These are phyloP conservation scores for Dicentrarchus labrax DNA, from an alignment of 2,113 vertebrate species.

Conservation along the genomic window DNA sequence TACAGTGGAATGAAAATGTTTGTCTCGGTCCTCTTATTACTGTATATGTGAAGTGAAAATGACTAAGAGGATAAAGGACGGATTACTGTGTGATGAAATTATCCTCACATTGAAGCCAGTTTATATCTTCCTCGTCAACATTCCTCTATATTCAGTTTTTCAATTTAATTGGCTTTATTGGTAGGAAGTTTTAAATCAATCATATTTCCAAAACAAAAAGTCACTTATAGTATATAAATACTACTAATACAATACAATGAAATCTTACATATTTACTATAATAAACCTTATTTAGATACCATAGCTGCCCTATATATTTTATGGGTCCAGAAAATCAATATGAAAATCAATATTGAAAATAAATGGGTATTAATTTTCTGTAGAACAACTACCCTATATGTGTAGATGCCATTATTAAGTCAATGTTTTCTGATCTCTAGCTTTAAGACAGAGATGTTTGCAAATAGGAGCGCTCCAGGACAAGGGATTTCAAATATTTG, in stretches of 20 bases:
- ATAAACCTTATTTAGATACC: neutral
- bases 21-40: neutral
- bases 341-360: too few species aligned
- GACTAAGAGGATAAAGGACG: slow-evolving; percentile 6
- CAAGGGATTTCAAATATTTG: neutral
- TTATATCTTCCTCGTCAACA: slow-evolving; percentile 24
- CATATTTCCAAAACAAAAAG: too few species aligned
- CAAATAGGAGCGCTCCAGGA: slow-evolving; percentile 9
- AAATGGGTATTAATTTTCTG: neutral
- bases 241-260: too few species aligned
- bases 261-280: neutral
- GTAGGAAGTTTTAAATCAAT: too few species aligned
- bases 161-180: too few species aligned
- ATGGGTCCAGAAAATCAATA: neutral
- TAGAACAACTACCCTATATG: neutral
- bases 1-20: neutral
- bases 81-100: neutral
- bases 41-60: neutral
- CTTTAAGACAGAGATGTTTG: slow-evolving; percentile 13
- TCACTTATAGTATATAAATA: too few species aligned
- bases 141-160: neutral
- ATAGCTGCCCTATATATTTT: neutral
- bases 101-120: slow-evolving; percentile 22
- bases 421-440: neutral
- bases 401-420: neutral